These are phyloP conservation scores for Gambusia affinis DNA, from an alignment of 2,113 vertebrate genomes.

Conservation along the genomic window DNA sequence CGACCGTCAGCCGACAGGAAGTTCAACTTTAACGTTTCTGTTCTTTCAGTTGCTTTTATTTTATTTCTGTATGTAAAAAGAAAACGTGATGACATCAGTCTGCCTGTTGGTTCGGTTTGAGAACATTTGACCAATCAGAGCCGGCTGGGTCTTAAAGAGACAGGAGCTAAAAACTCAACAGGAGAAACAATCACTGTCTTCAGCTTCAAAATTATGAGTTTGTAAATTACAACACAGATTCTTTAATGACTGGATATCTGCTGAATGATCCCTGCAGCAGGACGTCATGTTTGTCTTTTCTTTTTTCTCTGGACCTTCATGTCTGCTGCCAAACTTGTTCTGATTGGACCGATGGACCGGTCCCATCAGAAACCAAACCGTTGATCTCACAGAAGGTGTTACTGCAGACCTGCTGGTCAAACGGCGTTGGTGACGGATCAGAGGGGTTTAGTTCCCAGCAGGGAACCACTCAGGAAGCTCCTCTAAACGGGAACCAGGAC, in stretches of 20 bases:
- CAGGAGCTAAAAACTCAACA: background rate
- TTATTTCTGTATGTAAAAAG: background rate
- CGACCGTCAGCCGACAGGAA: background rate
- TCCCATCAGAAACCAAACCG: background rate
- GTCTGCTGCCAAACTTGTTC: conserved; percentile 43
- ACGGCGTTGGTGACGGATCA: background rate
- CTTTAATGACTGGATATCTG: background rate
- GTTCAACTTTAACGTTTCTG: background rate
- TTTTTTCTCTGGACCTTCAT: background rate
- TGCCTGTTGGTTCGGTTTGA: background rate
- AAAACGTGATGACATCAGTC: conserved; percentile 1
- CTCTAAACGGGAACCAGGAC: too few species aligned
- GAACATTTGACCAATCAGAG: background rate
- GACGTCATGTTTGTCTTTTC: background rate
- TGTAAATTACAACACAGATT: background rate
- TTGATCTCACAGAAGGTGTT: background rate
- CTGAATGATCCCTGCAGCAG: background rate
- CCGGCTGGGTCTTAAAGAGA: background rate
- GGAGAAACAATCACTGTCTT: background rate
- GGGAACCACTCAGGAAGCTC: background rate
- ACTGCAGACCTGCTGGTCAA: background rate
- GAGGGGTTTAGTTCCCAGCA: background rate
- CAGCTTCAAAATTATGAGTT: background rate
- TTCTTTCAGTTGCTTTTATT: background rate
- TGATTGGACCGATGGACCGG: background rate